phyloP scores from a whole-genome alignment of 2,888 invertebrate species.

The Pristionchus arcanus region DNA sequence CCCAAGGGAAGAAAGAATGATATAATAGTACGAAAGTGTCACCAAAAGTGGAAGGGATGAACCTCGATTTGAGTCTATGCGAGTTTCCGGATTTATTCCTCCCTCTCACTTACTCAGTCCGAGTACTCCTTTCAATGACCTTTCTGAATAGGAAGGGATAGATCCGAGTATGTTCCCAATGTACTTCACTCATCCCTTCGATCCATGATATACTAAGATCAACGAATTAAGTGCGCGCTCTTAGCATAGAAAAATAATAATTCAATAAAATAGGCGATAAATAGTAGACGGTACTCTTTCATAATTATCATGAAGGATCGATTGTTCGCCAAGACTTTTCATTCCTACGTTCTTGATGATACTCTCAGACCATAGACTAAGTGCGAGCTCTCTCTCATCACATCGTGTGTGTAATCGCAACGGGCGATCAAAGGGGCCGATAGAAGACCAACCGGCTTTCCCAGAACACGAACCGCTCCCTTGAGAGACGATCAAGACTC shows the following conservation, averaged over 20 bases:
- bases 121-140: constrained; percentile 20
- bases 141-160: neutral
- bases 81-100: neutral
- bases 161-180: constrained; percentile 26
- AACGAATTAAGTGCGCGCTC: neutral
- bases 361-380: too few relatives aligned
- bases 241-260: too few relatives aligned
- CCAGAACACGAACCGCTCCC: constrained; percentile 25
- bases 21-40: constrained; percentile 22
- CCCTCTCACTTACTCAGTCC: neutral
- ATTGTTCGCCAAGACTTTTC: too few relatives aligned
- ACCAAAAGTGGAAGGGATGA: neutral
- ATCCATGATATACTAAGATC: neutral
- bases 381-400: too few relatives aligned
- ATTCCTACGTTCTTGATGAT: too few relatives aligned
- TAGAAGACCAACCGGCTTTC: neutral
- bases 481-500: constrained; percentile 1
- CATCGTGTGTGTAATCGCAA: too few relatives aligned
- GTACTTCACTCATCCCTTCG: neutral
- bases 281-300: too few relatives aligned
- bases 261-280: too few relatives aligned
- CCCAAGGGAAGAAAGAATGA: neutral
- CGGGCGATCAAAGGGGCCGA: neutral
- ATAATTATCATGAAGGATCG: too few relatives aligned
- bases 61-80: neutral